phyloP scores from a whole-genome alignment of 2,113 vertebrate species.

The Paramisgurnus dabryanus region DNA sequence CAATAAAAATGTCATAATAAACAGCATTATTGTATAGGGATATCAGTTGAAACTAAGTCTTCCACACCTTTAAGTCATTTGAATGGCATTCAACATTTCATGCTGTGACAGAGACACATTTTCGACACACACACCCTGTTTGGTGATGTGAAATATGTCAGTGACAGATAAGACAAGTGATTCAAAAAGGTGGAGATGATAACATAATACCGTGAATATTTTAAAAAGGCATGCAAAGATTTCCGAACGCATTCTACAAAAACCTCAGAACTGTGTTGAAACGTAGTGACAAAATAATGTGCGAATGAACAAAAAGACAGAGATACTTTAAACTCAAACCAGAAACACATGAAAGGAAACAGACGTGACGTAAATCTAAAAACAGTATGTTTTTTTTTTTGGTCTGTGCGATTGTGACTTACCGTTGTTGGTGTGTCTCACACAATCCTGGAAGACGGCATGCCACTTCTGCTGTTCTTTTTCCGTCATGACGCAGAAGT shows the following conservation, averaged over 20 bases:
- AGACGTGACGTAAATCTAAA: neutral
- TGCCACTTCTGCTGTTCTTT: conserved; percentile 92
- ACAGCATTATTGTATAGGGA: no score
- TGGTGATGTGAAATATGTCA: conserved; percentile 45
- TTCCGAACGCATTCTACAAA: neutral
- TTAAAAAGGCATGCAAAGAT: conserved; percentile 5
- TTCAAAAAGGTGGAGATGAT: conserved; percentile 41
- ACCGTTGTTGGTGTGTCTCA: conserved; percentile 91
- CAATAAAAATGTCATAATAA: neutral
- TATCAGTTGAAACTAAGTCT: neutral
- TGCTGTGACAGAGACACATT: conserved; percentile 24
- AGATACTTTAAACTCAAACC: neutral
- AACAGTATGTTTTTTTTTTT: neutral
- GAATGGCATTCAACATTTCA: conserved; percentile 52
- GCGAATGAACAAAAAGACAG: neutral
- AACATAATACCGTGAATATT: conserved; percentile 14
- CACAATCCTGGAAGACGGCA: conserved; percentile 90
- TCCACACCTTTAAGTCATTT: conserved; percentile 44
- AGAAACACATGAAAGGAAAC: neutral
- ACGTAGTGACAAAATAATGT: neutral
- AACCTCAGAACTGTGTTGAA: no score
- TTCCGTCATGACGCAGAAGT: conserved; percentile 90
- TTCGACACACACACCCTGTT: conserved; percentile 40
- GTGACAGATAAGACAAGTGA: conserved; percentile 33
- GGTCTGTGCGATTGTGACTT: conserved; percentile 45